Conservation (phyloP, 2,797 vertebrate species). For the Sebastes oblongus region DNA sequence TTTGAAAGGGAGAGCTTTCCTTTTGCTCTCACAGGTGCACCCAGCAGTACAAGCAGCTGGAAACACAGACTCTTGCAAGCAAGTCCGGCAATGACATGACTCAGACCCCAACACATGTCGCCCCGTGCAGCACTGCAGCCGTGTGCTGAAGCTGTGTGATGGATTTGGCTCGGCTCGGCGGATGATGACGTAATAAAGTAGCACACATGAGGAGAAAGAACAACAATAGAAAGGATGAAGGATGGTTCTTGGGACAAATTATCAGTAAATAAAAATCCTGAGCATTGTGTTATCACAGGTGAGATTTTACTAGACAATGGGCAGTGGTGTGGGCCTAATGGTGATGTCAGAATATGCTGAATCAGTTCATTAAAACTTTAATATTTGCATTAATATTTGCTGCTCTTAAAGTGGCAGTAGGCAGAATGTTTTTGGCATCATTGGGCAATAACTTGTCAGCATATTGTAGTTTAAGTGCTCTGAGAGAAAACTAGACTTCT, state of each 20-base stretch:
- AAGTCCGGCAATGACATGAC: slow-evolving; percentile 34
- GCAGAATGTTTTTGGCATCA: too few species aligned
- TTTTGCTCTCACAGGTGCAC: slow-evolving; percentile 66
- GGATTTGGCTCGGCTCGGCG: slow-evolving; percentile 9
- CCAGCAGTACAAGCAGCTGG: slow-evolving; percentile 64
- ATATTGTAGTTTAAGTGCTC: not conserved
- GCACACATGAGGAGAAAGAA: not conserved
- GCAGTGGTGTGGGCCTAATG: not conserved
- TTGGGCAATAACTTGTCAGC: not conserved
- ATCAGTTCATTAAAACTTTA: not conserved
- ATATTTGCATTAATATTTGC: not conserved
- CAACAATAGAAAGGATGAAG: not conserved
- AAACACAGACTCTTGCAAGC: slow-evolving; percentile 49
- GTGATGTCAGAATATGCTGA: not conserved
- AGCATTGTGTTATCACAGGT: not conserved
- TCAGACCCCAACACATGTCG: slow-evolving; percentile 43
- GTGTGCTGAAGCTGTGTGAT: slow-evolving; percentile 21
- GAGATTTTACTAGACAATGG: not conserved
- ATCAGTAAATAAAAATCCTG: not conserved
- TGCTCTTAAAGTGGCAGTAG: not conserved
- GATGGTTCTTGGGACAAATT: not conserved
- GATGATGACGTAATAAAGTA: slow-evolving; percentile 23
- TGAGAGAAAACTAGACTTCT: too few species aligned
- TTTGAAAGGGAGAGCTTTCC: slow-evolving; percentile 23
- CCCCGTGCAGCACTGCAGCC: slow-evolving; percentile 2